Conservation (phyloP, 2,113 vertebrate species). For the Platycercus adscitus region DNA sequence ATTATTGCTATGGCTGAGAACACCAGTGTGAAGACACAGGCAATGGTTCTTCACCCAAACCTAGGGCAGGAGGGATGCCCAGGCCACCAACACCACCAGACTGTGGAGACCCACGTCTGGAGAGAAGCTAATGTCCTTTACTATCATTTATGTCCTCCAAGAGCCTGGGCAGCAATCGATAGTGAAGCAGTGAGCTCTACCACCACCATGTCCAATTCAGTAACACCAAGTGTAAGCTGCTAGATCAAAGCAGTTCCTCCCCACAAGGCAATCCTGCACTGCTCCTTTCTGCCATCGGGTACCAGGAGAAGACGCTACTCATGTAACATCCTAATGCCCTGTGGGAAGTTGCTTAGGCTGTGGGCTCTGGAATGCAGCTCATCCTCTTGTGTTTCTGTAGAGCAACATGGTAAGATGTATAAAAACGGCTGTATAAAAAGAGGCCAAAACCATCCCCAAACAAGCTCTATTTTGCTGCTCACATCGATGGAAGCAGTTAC, state of each 20-base stretch:
- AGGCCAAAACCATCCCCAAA: neutral
- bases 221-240: neutral
- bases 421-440: neutral
- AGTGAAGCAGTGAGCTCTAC: neutral
- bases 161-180: neutral
- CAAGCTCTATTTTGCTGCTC: neutral
- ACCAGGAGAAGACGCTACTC: neutral
- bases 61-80: neutral
- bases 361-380: neutral
- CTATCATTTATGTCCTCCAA: neutral
- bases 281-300: neutral
- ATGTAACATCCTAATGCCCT: neutral
- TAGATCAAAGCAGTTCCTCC: neutral
- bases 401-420: neutral
- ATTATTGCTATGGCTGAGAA: neutral
- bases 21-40: rapidly evolving
- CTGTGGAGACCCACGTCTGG: neutral
- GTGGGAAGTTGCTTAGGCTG: neutral
- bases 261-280: neutral
- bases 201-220: neutral
- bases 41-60: neutral
- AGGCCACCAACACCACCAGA: neutral
- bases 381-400: neutral
- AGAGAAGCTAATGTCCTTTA: neutral
- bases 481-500: neutral